Evolutionary conservation across 2,113 vertebrate species (phyloP), one percentile per base, ranked within the genome.

Genomic region (Cochlearius cochlearius): DNA sequence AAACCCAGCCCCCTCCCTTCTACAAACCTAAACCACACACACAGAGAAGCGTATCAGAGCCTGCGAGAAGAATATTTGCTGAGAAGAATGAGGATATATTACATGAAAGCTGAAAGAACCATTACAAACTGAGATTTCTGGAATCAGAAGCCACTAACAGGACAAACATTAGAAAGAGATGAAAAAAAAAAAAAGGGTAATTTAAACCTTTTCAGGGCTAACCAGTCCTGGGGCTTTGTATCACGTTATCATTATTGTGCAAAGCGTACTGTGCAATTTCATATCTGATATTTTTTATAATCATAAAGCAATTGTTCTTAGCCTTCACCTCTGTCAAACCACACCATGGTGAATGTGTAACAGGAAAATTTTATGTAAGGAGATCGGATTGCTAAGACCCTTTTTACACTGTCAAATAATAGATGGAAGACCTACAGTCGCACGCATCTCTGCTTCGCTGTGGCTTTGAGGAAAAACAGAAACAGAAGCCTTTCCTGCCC

Each of bases 1-100:
- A 79, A 36, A 1, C 0, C 5, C 12, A 53, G 6, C 0, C 7
- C 3, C 3, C 10, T 85, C 3, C 19, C 1, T 78, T 86, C 41
- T 62, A 34, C 39, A 79, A 81, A 34, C 3, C 5, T 21, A 12
- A 64, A 29, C 7, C 10, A 47, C 15, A 45, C 2, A 21, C 18
- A 63, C 2, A 58, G 1, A 32, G 7, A 50, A 69, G 5, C 7
- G 4, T 38, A 34, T 64, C 38, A 71, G 21, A 63, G 15, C 7
- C 19, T 27, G 9, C 39, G 45, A 74, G 50, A 90, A 66, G 22
- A 79, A 23, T 43, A 38, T 25, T 41, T 64, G 56, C 15, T 58
- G 27, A 69, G 68, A 79, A 73, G 20, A 86, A 50, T n/a, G 5
- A 69, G 17, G 12, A 39, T 52, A 41, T 39, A 34, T 53, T 56